Evolutionary conservation across 2,113 vertebrate species (phyloP), one percentile per base, ranked within the genome.

Genomic region (Onychorhynchus coronatus): DNA sequence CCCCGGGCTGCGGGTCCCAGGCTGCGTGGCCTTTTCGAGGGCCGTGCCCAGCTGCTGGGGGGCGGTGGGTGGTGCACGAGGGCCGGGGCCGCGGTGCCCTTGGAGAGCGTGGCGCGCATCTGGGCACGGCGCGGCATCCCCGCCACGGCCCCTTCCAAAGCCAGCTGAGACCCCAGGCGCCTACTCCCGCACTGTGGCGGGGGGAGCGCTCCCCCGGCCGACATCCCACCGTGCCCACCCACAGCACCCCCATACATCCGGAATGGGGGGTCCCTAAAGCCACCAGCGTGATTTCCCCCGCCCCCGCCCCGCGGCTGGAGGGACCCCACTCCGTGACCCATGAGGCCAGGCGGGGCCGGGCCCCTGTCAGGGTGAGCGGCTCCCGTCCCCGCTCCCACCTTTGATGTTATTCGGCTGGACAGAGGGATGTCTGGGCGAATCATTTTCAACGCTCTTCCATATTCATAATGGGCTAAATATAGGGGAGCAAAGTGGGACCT

Each of bases 331-430:
- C 37, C 5, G 16, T 0, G 2, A 21, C 68, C 91, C 77, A 42
- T 4, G 2, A 22, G 37, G 82, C 68, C 77, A 39, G 78, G 63
- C n/a, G 12, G 89, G 92, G 75, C 89, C 52, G 28, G 63, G 87
- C 56, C 95, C 93, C 95, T 94, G 97, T 96, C 98, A 97, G 97
- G 97, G 95, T 18, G 61, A 98, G 97, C 97, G 68, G 96, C 96
- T 90, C 91, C 95, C 19, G 27, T 93, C 78, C 92, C 91, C 81
- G 50, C 97, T 97, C 97, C 97, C 94, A 92, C 97, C 97, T 97
- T 97, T 99, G 99, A 99, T 33, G 97, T 98, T 99, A 99, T 99
- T 98, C 97, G 91, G 98, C 98, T 88, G 97, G 98, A 98, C 98
- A 97, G 98, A 97, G 98, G 88, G 83, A 97, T 97, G 99, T 99